These are phyloP conservation scores for Scalopus aquaticus DNA, from an alignment of 2,113 vertebrate genomes.

Conservation along the genomic window DNA sequence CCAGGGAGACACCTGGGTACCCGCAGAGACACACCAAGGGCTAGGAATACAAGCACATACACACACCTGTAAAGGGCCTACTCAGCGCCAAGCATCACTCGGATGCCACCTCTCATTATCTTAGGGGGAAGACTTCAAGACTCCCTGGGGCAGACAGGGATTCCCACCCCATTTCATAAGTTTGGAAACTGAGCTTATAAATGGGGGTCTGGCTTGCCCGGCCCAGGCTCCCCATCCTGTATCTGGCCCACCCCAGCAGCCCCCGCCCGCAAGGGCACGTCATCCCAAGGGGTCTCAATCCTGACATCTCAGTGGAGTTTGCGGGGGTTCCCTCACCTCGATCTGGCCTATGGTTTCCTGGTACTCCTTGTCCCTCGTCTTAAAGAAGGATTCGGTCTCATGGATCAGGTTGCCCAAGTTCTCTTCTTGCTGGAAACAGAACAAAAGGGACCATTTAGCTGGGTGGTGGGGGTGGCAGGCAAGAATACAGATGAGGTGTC, in stretches of 20 bases:
- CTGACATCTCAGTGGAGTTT: background rate
- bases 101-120: background rate
- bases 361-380: constrained; percentile 97
- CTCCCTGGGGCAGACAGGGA: background rate
- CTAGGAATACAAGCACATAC: background rate
- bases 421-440: constrained; percentile 88
- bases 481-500: accelerated
- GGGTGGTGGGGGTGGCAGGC: accelerated
- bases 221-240: background rate
- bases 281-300: accelerated
- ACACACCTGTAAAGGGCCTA: background rate
- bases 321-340: constrained; percentile 87
- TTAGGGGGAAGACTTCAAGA: background rate
- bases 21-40: background rate
- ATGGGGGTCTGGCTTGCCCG: background rate
- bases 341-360: constrained; percentile 98
- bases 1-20: accelerated
- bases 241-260: no score
- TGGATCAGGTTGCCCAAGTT: constrained; percentile 96
- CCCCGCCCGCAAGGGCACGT: background rate
- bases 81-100: background rate
- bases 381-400: constrained; percentile 96
- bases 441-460: background rate
- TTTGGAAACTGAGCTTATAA: background rate
- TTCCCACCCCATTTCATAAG: background rate